These are phyloP conservation scores for Agrilus biguttatus DNA, from an alignment of 2,888 invertebrate genomes.

Conservation along the genomic window DNA sequence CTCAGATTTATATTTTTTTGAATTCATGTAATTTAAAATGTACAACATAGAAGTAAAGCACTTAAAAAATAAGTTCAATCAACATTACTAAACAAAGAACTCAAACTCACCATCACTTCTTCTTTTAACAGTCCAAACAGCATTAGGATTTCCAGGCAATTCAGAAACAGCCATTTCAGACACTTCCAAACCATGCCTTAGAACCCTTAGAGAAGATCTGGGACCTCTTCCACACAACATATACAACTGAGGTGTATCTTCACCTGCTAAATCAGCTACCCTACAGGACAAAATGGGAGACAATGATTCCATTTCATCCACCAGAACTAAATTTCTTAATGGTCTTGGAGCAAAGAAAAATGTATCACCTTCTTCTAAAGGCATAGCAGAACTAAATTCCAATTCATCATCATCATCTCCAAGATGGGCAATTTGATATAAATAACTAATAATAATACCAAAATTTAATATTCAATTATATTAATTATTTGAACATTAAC, in stretches of 20 bases:
- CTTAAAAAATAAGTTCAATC: not conserved
- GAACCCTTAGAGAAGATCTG: slow-evolving; percentile 79
- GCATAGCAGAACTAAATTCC: slow-evolving; percentile 97
- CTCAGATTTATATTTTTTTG: not conserved
- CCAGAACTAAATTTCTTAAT: slow-evolving; percentile 84
- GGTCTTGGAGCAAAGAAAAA: slow-evolving; percentile 96
- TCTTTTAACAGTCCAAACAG: slow-evolving; percentile 97
- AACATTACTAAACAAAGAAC: slow-evolving; percentile 1
- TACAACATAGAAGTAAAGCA: not conserved
- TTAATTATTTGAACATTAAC: slow-evolving; percentile 29
- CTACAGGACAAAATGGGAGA: slow-evolving; percentile 76
- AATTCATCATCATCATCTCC: slow-evolving; percentile 99
- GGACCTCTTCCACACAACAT: slow-evolving; percentile 93
- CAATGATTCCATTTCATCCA: slow-evolving; percentile 92
- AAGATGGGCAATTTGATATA: slow-evolving; percentile 98
- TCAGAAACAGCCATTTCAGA: slow-evolving; percentile 99
- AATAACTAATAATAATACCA: slow-evolving; percentile 60
- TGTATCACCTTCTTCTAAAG: slow-evolving; percentile 95
- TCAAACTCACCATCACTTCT: slow-evolving; percentile 84
- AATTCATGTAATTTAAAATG: not conserved
- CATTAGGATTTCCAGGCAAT: slow-evolving; percentile 98
- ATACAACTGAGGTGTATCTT: slow-evolving; percentile 97
- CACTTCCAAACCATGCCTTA: slow-evolving; percentile 95
- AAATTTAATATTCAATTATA: not conserved
- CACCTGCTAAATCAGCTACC: slow-evolving; percentile 88